phyloP scores from a whole-genome alignment of 2,113 vertebrate species.

The Daboia siamensis region DNA sequence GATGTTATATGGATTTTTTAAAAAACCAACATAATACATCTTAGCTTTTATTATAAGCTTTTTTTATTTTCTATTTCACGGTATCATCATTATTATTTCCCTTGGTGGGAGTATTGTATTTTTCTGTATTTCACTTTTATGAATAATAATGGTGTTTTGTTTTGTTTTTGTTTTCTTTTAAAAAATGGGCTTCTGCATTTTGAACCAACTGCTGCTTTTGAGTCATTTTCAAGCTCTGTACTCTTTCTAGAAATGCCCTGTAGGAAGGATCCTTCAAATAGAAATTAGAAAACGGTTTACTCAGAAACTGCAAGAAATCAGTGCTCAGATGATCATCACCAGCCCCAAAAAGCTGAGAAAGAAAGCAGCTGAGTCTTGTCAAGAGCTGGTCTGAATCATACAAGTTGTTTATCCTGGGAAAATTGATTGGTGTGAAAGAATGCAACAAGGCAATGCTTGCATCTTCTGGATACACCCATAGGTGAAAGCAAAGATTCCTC shows the following conservation, averaged over 20 bases:
- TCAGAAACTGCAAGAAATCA: neutral
- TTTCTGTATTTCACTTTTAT: neutral
- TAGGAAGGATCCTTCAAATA: neutral
- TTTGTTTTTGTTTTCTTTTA: too few species aligned
- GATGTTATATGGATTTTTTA: neutral
- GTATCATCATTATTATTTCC: neutral
- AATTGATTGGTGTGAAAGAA: neutral
- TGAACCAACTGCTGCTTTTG: neutral
- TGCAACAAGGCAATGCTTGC: neutral
- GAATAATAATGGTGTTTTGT: neutral
- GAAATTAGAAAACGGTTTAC: neutral
- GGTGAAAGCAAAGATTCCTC: neutral
- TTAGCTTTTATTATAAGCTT: neutral
- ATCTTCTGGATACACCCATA: neutral
- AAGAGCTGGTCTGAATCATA: neutral
- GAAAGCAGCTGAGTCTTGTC: neutral
- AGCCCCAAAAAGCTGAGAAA: neutral
- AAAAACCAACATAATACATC: neutral
- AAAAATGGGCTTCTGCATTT: neutral
- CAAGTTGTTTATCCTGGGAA: neutral
- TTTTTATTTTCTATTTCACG: neutral
- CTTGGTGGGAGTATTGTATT: neutral
- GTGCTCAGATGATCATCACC: too few species aligned
- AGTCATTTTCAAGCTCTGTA: neutral
- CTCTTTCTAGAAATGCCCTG: neutral